Base-by-base conservation (phyloP, 2,888 invertebrate species). In the Sussaba pulchella region DNA sequence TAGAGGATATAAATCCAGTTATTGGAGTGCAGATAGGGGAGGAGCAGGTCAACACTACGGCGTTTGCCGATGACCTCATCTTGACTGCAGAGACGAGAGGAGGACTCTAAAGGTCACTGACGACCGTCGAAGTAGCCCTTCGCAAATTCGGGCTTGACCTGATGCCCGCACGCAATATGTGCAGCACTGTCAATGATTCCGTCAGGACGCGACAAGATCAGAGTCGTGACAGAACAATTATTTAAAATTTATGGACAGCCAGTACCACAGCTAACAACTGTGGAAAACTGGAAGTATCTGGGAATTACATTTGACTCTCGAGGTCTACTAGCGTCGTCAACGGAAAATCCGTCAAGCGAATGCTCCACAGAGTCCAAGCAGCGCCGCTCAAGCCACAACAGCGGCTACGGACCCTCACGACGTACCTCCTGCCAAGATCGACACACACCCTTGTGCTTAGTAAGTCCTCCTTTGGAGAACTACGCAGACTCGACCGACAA, bases 211-310 rank as follows among this genome's bases (percentile, higher is more conserved):
- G 43, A 47, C 0, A 79, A 81, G 12, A n/a, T 75, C 3, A 82
- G 82, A 43, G 64, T 81, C 0, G 8, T 71, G 0, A 39, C 41
- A 0, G 24, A 39, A 0, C 1, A 19, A 0, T 12, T 1, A 0
- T 71, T 84, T 9, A 6, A 1, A 6, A 5, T 78, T 0, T 0
- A 17, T 0, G 78, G 72, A 0, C 6, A 12, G 0, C 14, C 85
- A 86, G 50, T 89, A 1, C 66, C 77, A 21, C 88, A 88, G 14
- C 82, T 87, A 2, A 47, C 24, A 8, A 82, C 85, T 39, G 78
- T 83, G 0, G 87, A 88, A 67, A 81, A 78, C 1, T 90, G 88
- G 87, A 84, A 85, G 31, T 89, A 88, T 67, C 84, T 89, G 14
- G 77, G 77, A 0, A 57, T 82, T 0, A 4, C 12, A 0, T 79